Evolutionary conservation across 2,888 invertebrate genomes (phyloP), one percentile per base, ranked within the genome.

Genomic region (Apotomis capreana): DNA sequence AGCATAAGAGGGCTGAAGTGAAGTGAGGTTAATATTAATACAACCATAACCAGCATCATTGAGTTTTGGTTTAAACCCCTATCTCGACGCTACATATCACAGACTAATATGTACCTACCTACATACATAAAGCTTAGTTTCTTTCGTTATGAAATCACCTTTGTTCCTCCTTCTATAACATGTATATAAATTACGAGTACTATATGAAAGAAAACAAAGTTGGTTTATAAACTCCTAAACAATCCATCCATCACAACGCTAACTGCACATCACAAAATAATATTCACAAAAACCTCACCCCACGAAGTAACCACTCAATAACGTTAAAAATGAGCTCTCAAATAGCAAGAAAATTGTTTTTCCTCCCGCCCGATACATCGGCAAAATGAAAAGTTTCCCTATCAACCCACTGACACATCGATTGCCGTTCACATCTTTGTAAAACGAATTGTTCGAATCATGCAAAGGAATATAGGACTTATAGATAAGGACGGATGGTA

Each of bases 361-460:
- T 83, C 87, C 84, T 79, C 83, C 81, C 83, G 84, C 80, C 76
- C 85, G 84, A 86, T 87, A 89, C 88, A 88, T 87, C 84, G 86
- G 82, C 86, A 87, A 90, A 91, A 92, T 91, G 89, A 91, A 92
- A 92, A 92, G 91, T 91, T 91, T 90, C 84, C 87, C 89, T 87
- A 91, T 90, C 90, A 89, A 80, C 87, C 83, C 82, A 86, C 89
- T 91, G 92, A 91, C 91, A 90, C 88, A 85, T 90, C 88, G 91
- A 90, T 86, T 90, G 90, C 88, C 90, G 88, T 90, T 88, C 88
- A 91, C 90, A 91, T 92, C 90, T 91, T 89, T 86, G 87, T 90
- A 83, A 83, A 87, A 86, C 83, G 88, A 89, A 89, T 89, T 89
- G 88, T 84, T 83, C 76, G 75, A 78, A 84, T 83, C 82, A 84